Base-by-base conservation (phyloP, 2,888 invertebrate species). In the Herminia tarsipennalis region DNA sequence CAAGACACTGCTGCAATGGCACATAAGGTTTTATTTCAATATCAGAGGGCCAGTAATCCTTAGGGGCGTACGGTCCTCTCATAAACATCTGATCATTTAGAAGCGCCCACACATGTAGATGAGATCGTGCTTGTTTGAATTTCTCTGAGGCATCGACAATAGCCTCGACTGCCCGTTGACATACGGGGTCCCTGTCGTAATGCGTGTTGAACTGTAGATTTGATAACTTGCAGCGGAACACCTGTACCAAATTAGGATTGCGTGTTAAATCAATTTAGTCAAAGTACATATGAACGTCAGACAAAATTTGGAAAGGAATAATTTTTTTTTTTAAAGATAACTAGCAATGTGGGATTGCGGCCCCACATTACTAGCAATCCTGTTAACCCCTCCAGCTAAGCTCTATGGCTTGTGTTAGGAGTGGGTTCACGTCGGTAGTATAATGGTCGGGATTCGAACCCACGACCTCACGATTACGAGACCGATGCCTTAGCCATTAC, bases 181-280 rank as follows among this genome's bases (percentile, higher is more conserved):
- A 75, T 0, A 88, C 82, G 0, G 74, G 72, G 53, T 90, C 90
- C 2, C 63, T 63, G 2, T 70, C 55, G 14, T 63, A 51, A 0
- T 73, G 59, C 0, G 74, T 80, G 61, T 87, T 86, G 62, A 86
- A 87, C 5, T 52, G 58, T 0, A 91, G 71, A 40, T 86, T 78
- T 22, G 70, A 70, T 24, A 88, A 77, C 56, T 88, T 87, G 64
- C 90, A 90, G 24, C 86, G 52, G 10, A 48, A 53, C 16, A 53
- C 20, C 52, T 53, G 27, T n/a, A 25, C 17, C 4, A 13, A 14
- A 33, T 13, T 0, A 17, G n/a, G 10, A 12, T 12, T 4, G 10
- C 5, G 3, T 10, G n/a, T 24, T 2, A 10, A 9, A 9, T 9
- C 1, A n/a, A n/a, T n/a, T n/a, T n/a, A n/a, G n/a, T n/a, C n/a